phyloP scores from a whole-genome alignment of 2,888 invertebrate genomes.

The Conchocele bisecta region DNA sequence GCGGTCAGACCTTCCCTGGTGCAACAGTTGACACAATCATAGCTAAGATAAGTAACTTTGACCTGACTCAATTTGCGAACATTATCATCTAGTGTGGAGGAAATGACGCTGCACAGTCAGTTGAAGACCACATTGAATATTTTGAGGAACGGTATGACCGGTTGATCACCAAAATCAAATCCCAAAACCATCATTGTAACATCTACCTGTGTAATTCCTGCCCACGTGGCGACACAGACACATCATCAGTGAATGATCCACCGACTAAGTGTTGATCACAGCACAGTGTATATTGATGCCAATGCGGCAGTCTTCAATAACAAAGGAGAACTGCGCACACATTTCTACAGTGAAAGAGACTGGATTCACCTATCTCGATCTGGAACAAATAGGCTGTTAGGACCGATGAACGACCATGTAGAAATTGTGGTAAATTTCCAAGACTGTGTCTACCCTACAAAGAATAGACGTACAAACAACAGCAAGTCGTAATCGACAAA shows the following conservation, averaged over 20 bases:
- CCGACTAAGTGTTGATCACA: too few relatives aligned
- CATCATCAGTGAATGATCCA: too few relatives aligned
- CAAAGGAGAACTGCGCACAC: too few relatives aligned
- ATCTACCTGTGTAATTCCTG: neutral
- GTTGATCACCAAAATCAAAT: neutral
- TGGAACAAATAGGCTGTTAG: slow-evolving; percentile 2
- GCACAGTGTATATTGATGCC: too few relatives aligned
- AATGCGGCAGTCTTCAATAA: too few relatives aligned
- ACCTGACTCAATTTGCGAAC: neutral
- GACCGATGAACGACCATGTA: neutral
- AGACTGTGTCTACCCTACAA: neutral
- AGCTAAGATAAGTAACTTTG: neutral
- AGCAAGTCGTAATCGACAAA: neutral
- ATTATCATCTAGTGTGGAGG: slow-evolving; percentile 1
- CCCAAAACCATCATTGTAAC: neutral
- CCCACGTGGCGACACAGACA: neutral
- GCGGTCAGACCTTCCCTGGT: neutral
- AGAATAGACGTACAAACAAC: neutral
- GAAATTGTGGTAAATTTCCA: neutral
- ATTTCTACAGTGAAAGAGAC: too few relatives aligned
- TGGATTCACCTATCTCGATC: neutral
- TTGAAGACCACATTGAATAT: neutral
- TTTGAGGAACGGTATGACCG: slow-evolving; percentile 2
- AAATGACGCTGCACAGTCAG: slow-evolving; percentile 2
- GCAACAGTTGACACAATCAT: neutral